phyloP scores from a whole-genome alignment of 1,140 invertebrate species.

The Parapsyche elsis region DNA sequence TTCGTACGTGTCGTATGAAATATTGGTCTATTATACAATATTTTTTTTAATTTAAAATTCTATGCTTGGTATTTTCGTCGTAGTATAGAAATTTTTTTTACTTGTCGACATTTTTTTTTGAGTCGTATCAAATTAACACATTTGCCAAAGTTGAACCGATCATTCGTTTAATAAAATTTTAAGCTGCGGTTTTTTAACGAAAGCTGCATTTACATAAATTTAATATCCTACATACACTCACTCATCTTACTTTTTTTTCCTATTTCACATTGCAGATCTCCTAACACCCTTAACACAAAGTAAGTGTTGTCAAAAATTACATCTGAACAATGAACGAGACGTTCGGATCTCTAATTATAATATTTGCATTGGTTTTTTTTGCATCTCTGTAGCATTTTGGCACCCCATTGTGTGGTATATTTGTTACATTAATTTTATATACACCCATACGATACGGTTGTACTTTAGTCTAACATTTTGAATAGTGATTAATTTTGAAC shows the following conservation, averaged over 20 bases:
- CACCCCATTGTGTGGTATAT: background rate
- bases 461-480: background rate
- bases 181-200: too few species aligned
- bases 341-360: conserved; percentile 32
- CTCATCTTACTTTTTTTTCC: conserved; percentile 39
- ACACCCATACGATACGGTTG: too few species aligned
- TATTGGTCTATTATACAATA: too few species aligned
- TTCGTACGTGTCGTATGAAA: background rate
- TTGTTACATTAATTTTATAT: background rate
- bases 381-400: too few species aligned
- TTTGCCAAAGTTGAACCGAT: background rate
- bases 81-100: conserved; percentile 11
- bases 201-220: too few species aligned
- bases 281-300: conserved; percentile 55
- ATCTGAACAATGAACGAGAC: conserved; percentile 31
- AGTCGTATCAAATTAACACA: background rate
- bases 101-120: conserved; percentile 42
- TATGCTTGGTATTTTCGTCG: too few species aligned
- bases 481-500: too few species aligned
- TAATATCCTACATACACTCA: too few species aligned
- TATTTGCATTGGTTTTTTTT: conserved; percentile 32
- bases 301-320: conserved; percentile 50
- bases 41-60: too few species aligned
- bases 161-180: too few species aligned
- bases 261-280: conserved; percentile 50